phyloP scores from a whole-genome alignment of 2,113 vertebrate species.

The Rhodinocichla rosea region DNA sequence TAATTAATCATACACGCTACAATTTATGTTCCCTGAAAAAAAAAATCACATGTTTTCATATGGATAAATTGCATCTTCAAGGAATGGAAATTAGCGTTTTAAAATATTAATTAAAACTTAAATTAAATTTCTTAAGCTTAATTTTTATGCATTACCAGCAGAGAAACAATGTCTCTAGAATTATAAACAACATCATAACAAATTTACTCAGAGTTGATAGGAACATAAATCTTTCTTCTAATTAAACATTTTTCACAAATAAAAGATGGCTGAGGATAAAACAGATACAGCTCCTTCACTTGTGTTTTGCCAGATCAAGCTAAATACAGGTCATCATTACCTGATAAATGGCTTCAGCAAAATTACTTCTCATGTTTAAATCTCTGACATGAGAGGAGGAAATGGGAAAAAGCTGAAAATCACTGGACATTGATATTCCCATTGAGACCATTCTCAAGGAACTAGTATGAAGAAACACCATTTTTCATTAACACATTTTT shows the following conservation, averaged over 20 bases:
- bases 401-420: background rate
- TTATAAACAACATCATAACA: background rate
- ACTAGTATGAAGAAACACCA: background rate
- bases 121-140: constrained; percentile 36
- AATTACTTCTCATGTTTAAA: background rate
- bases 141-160: constrained; percentile 30
- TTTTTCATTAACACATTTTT: background rate
- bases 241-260: constrained; percentile 10
- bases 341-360: background rate
- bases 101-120: constrained; percentile 49
- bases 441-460: background rate
- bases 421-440: background rate
- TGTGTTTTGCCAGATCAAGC: background rate
- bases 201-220: background rate
- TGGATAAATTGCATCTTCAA: constrained; percentile 21
- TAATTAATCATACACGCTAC: background rate
- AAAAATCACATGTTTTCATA: background rate
- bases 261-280: background rate
- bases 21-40: constrained; percentile 4
- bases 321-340: background rate
- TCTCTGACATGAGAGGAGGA: background rate
- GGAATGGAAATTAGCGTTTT: constrained; percentile 6
- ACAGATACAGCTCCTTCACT: background rate
- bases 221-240: constrained; percentile 26
- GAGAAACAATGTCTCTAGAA: constrained; percentile 29